Evolutionary conservation across 2,888 invertebrate species (phyloP).

Genomic region (Dasysyrphus tricinctus): DNA sequence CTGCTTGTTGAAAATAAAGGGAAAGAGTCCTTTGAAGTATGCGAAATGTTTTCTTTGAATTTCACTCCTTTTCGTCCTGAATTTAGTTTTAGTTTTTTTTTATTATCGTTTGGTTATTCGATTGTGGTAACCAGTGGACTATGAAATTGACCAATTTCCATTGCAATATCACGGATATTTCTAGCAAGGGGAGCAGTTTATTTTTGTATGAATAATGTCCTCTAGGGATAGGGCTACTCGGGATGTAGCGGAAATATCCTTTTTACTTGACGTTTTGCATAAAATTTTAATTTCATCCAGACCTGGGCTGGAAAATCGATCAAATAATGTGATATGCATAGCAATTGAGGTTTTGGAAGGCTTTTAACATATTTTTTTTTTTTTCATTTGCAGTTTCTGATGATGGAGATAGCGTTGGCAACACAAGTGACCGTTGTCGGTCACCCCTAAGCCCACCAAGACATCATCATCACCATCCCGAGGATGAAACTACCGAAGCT

Average conservation of each 20-base stretch:
- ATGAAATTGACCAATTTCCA: slow-evolving; percentile 82
- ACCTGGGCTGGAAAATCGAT: slow-evolving; percentile 75
- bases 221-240: slow-evolving; percentile 35
- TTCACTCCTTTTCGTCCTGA: slow-evolving; percentile 60
- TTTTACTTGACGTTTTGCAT: slow-evolving; percentile 64
- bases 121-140: slow-evolving; percentile 79
- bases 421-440: slow-evolving; percentile 82
- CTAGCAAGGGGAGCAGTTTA: neutral
- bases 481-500: slow-evolving; percentile 80
- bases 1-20: slow-evolving; percentile 64
- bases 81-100: slow-evolving; percentile 6
- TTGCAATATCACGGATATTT: slow-evolving; percentile 49
- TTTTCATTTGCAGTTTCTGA: slow-evolving; percentile 80
- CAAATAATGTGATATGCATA: slow-evolving; percentile 76
- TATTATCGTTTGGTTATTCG: slow-evolving; percentile 39
- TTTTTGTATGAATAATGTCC: slow-evolving; percentile 69
- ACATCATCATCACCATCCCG: slow-evolving; percentile 66
- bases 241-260: slow-evolving; percentile 20
- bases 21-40: slow-evolving; percentile 68
- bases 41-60: slow-evolving; percentile 75
- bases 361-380: slow-evolving; percentile 26
- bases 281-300: slow-evolving; percentile 62
- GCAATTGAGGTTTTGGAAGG: neutral
- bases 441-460: slow-evolving; percentile 81
- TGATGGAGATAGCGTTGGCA: slow-evolving; percentile 82